These are phyloP conservation scores for Dendrocincla tyrannina DNA, from an alignment of 2,797 vertebrate species.

Conservation along the genomic window DNA sequence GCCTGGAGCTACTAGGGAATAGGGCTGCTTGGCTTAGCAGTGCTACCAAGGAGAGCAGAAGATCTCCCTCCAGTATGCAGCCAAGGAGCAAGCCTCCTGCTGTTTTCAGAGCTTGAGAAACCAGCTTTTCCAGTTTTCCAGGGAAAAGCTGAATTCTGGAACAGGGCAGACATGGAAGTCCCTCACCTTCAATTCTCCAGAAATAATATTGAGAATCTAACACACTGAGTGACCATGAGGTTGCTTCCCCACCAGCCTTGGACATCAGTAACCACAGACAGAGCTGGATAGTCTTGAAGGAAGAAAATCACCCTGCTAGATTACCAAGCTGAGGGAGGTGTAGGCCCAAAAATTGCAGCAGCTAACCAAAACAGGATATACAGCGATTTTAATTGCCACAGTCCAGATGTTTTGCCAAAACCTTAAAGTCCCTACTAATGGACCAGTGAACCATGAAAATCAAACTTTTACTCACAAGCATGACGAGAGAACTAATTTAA, in stretches of 20 bases:
- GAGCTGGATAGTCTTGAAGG: background rate
- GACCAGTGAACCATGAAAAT: background rate
- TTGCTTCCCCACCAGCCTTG: background rate
- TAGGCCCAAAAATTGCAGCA: background rate
- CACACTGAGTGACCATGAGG: rapidly evolving
- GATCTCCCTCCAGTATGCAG: background rate
- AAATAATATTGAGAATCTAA: background rate
- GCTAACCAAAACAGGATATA: background rate
- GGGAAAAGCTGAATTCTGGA: background rate
- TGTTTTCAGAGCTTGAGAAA: background rate
- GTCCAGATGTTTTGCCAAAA: background rate
- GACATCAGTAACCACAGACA: background rate
- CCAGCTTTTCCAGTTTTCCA: background rate
- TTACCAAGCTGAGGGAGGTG: background rate
- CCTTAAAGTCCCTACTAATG: background rate
- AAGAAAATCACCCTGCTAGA: background rate
- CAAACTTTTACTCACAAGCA: rapidly evolving
- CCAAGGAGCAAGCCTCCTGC: background rate
- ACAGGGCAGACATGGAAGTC: rapidly evolving
- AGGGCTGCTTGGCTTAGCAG: background rate
- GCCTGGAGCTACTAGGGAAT: background rate
- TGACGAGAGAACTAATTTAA: background rate
- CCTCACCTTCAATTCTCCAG: background rate
- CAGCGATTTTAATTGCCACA: background rate
- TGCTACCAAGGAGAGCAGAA: background rate